Conservation (phyloP, 2,888 invertebrate genomes). For the Caenorhabditis angaria region DNA sequence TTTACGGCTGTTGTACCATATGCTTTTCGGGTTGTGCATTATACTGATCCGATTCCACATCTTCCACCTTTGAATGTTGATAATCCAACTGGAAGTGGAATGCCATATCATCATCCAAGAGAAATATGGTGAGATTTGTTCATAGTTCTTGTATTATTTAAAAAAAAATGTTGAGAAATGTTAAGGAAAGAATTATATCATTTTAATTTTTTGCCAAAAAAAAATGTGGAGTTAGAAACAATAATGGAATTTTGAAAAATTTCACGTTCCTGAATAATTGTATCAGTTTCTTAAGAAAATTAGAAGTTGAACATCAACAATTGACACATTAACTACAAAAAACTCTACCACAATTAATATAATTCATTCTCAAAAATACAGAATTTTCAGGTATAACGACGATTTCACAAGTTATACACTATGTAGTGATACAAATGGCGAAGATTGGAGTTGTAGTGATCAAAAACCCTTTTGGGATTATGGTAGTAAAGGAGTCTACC, state of each 20-base stretch:
- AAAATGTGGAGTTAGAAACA: no score
- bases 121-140: constrained; percentile 49
- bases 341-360: no score
- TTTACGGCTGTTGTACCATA: constrained; percentile 49
- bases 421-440: constrained; percentile 43
- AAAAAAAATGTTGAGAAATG: no score
- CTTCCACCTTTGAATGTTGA: constrained; percentile 48
- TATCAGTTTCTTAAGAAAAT: no score
- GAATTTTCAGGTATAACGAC: constrained; percentile 46
- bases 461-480: constrained; percentile 47
- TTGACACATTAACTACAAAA: no score
- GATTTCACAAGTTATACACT: constrained; percentile 38
- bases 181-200: no score
- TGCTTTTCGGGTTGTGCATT: constrained; percentile 48
- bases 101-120: constrained; percentile 52
- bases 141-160: no score
- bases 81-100: constrained; percentile 28
- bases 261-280: no score
- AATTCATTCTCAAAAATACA: no score
- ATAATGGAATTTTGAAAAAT: no score
- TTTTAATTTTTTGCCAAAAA: no score
- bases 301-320: no score
- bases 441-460: constrained; percentile 52
- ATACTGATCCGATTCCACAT: constrained; percentile 53
- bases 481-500: constrained; percentile 43